Conservation (phyloP, 2,113 vertebrate species). For the Oplegnathus fasciatus region DNA sequence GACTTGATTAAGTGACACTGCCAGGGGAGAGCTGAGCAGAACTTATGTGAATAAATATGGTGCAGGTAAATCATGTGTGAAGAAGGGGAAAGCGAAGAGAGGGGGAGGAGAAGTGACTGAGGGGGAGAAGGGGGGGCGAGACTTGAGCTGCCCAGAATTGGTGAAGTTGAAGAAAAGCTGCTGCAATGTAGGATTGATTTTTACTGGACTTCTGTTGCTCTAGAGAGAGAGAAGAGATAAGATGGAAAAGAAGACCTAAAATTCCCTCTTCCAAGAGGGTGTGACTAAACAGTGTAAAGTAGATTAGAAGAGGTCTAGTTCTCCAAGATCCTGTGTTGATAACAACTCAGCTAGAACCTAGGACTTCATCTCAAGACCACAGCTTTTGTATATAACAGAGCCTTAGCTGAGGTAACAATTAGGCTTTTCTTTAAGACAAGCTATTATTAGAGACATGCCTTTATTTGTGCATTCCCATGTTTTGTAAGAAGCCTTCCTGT, state of each 20-base stretch:
- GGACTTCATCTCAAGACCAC: background rate
- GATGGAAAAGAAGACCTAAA: constrained; percentile 14
- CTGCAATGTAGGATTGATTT: constrained; percentile 25
- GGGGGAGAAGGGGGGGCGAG: constrained; percentile 36
- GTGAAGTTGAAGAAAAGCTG: constrained; percentile 29
- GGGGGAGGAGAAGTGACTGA: constrained; percentile 20
- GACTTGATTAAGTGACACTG: constrained; percentile 77
- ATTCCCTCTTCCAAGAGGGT: constrained; percentile 13
- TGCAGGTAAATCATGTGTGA: constrained; percentile 74
- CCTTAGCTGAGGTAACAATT: background rate
- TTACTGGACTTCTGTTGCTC: constrained; percentile 16
- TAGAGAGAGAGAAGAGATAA: constrained; percentile 33
- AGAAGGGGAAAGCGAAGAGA: constrained; percentile 62
- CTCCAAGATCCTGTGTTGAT: background rate
- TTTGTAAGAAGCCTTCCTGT: background rate
- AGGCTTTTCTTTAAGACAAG: background rate
- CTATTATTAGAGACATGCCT: background rate
- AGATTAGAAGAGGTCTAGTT: background rate
- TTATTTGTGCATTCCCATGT: background rate
- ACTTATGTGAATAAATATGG: constrained; percentile 75
- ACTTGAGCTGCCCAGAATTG: constrained; percentile 30
- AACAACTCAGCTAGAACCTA: background rate
- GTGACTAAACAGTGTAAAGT: constrained; percentile 14
- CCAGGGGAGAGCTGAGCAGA: constrained; percentile 66
- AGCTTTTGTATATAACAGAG: background rate